phyloP scores from a whole-genome alignment of 2,797 vertebrate species.

The Nothura maculosa region DNA sequence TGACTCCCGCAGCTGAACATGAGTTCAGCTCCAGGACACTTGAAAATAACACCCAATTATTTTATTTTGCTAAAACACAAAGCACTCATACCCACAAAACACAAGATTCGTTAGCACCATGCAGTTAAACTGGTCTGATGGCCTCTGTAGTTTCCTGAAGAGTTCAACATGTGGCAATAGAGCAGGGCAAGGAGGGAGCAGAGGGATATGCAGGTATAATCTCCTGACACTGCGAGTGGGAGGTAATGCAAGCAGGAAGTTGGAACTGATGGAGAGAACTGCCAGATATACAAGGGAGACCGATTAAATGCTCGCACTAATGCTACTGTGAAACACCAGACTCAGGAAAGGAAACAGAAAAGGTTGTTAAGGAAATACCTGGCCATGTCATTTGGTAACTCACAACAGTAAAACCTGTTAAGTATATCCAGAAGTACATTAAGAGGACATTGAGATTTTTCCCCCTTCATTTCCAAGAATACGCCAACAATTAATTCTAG shows the following conservation, averaged over 20 bases:
- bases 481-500: constrained; percentile 25
- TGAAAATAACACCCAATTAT: neutral
- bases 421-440: neutral
- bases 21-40: neutral
- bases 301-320: constrained; percentile 26
- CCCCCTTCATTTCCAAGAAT: neutral
- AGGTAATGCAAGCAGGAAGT: constrained; percentile 29
- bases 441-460: neutral
- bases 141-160: neutral
- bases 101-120: neutral
- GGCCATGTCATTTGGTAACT: neutral
- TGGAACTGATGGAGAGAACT: neutral
- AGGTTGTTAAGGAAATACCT: constrained; percentile 39
- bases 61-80: neutral
- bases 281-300: neutral
- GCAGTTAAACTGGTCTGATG: neutral
- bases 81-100: neutral
- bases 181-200: neutral
- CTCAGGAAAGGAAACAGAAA: constrained; percentile 4
- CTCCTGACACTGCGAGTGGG: neutral
- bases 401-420: neutral
- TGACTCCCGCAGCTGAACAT: neutral
- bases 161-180: neutral
- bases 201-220: neutral
- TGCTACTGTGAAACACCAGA: constrained; percentile 16